Conservation (phyloP, 2,888 invertebrate genomes). For the Cheilosia scutellata region DNA sequence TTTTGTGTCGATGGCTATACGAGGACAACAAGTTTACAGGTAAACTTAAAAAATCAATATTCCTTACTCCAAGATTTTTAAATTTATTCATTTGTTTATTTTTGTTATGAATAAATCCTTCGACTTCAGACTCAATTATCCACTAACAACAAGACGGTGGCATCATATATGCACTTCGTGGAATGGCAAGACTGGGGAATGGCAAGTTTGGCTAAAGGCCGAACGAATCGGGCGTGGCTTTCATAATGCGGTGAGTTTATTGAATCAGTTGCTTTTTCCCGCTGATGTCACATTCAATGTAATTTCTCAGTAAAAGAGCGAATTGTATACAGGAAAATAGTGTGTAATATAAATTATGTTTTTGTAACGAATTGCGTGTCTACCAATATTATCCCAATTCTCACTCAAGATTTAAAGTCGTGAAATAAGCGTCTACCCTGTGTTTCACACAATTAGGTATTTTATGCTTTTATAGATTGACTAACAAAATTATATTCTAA, state of each 20-base stretch:
- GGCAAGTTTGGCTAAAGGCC: conserved; percentile 95
- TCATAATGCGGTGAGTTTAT: conserved; percentile 90
- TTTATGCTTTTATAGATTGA: too few relatives aligned
- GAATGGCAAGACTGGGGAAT: conserved; percentile 95
- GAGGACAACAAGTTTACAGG: conserved; percentile 92
- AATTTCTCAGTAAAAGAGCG: conserved; percentile 45
- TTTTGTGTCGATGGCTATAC: conserved; percentile 92
- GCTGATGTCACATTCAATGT: conserved; percentile 43
- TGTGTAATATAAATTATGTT: too few relatives aligned
- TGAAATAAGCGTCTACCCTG: too few relatives aligned
- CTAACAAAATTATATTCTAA: too few relatives aligned
- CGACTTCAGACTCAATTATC: conserved; percentile 87
- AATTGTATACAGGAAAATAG: background rate
- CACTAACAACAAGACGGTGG: conserved; percentile 89
- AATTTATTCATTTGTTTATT: conserved; percentile 9
- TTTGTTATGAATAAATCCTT: background rate
- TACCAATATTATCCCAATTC: too few relatives aligned
- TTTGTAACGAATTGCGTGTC: too few relatives aligned
- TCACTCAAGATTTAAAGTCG: too few relatives aligned
- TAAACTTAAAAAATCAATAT: conserved; percentile 79
- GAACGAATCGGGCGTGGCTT: conserved; percentile 94
- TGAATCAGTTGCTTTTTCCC: conserved; percentile 25
- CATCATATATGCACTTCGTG: conserved; percentile 95
- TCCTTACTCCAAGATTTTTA: conserved; percentile 8
- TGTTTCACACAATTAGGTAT: too few relatives aligned